Evolutionary conservation across 2,113 vertebrate genomes (phyloP), one percentile per base, ranked within the genome.

Genomic region (Himantopus leucocephalus): DNA sequence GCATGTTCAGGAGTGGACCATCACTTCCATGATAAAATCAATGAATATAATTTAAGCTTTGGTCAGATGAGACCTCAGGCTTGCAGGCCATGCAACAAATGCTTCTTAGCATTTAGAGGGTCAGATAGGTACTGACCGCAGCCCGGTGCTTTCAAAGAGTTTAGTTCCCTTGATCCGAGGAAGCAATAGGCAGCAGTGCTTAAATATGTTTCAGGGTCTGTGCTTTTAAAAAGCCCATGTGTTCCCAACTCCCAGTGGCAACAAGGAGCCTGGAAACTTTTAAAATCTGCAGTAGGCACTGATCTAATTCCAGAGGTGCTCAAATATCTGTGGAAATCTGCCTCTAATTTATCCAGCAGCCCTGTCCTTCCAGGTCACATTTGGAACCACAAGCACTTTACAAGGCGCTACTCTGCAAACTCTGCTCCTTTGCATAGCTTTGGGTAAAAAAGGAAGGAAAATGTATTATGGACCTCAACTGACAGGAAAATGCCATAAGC

Each of bases 331-430:
- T 82, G 30, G 23, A 93, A 83, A 70, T 73, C 41, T 82, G 73
- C 18, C 63, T 70, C 35, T 91, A 83, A 94, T 94, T 97, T 97
- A 96, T 94, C 91, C 94, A 94, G 76, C 74, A 95, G 66, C 70
- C 60, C 59, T 91, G 73, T 97, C 73, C 48, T 97, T 96, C 84
- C 55, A 48, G 88, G 93, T 95, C 55, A 37, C 94, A 59, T 95
- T 97, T 96, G 91, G 91, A 95, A 97, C 88, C 71, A 59, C 35
- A 56, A 95, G 91, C 89, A 78, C 84, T 97, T 97, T 92, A 94
- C 88, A 93, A 14, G 48, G 88, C 83, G 85, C 62, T 92, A 15
- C 89, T 96, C 94, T 96, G 89, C 95, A 82, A 86, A 94, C 88
- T 95, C 95, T 95, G 73, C 90, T 95, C 87, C 84, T 97, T 96